These are phyloP conservation scores for Sapayoa aenigma DNA, from an alignment of 2,113 vertebrate genomes.

Conservation along the genomic window DNA sequence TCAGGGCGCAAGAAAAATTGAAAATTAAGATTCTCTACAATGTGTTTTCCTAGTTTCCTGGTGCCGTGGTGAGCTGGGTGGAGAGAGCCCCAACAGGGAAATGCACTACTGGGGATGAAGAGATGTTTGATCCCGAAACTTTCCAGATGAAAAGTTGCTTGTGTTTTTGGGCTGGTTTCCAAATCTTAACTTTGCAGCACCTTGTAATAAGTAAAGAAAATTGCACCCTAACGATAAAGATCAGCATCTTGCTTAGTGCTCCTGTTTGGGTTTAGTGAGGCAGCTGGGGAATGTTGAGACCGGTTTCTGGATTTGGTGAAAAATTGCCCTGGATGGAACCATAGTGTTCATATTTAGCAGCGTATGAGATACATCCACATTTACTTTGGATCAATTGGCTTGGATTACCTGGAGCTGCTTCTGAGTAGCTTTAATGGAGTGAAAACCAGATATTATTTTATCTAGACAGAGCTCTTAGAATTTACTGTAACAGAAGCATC, in stretches of 20 bases:
- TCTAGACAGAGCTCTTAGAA: background rate
- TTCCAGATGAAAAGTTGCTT: background rate
- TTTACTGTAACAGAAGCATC: background rate
- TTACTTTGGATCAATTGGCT: background rate
- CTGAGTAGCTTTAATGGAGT: background rate
- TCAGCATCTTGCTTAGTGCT: background rate
- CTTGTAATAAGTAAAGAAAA: background rate
- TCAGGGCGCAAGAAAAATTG: background rate
- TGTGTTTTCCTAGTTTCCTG: background rate
- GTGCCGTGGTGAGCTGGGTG: background rate
- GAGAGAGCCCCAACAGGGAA: background rate
- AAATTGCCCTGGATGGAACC: background rate
- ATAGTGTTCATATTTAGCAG: background rate
- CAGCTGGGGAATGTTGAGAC: background rate
- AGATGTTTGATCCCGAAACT: background rate
- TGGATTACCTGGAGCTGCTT: background rate
- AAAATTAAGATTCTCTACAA: background rate
- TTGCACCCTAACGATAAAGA: background rate
- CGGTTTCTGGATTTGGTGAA: background rate
- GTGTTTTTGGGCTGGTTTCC: background rate
- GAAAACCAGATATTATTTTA: background rate
- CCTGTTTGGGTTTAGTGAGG: background rate
- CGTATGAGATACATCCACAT: background rate
- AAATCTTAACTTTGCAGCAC: background rate
- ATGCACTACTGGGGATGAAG: background rate